phyloP scores from a whole-genome alignment of 2,113 vertebrate genomes.

The Pteropus alecto region DNA sequence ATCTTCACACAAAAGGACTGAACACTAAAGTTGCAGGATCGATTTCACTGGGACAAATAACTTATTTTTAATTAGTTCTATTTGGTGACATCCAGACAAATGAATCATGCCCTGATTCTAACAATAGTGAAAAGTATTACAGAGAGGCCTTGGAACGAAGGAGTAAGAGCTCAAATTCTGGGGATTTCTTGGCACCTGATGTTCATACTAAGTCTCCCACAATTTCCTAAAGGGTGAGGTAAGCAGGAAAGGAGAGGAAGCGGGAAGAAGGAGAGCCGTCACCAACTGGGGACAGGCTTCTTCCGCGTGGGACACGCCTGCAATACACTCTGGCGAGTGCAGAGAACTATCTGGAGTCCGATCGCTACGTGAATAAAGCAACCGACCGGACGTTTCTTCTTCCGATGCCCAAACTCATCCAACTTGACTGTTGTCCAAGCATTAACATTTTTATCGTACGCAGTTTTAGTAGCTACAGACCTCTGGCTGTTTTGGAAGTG shows the following conservation, averaged over 20 bases:
- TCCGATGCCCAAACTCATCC: not conserved
- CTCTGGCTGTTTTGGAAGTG: not conserved
- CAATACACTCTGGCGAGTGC: not conserved
- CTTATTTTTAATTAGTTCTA: not conserved
- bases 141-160: not conserved
- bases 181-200: not conserved
- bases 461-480: not conserved
- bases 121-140: not conserved
- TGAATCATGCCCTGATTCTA: not conserved
- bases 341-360: not conserved
- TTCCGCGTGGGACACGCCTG: not conserved
- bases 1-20: slow-evolving; percentile 1
- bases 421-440: not conserved
- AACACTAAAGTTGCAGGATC: not conserved
- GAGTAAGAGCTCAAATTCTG: not conserved
- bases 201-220: not conserved
- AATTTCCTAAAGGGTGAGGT: not conserved
- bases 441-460: not conserved
- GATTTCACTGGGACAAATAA: not conserved
- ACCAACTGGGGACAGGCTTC: fast-evolving
- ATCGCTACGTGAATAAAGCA: not conserved
- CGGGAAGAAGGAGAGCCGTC: not conserved
- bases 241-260: not conserved
- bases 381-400: not conserved
- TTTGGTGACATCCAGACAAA: not conserved